Base-by-base conservation (phyloP, 2,113 vertebrate species). In the Crotalus tigris region DNA sequence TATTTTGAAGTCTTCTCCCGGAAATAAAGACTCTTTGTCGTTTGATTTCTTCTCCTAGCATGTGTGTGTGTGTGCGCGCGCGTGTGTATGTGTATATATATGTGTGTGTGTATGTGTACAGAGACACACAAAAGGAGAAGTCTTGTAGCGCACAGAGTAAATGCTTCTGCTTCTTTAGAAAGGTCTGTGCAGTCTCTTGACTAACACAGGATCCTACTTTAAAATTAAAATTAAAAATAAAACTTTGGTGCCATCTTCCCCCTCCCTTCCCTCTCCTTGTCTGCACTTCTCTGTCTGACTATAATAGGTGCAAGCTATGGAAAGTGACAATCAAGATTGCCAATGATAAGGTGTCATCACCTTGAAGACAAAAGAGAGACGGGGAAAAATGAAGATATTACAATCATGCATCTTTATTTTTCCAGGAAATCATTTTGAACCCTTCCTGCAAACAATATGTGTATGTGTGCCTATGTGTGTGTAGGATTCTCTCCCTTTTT, bases 1-100 rank as follows among this genome's bases (percentile, higher is more conserved):
- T 96, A 98, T 97, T 97, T 97, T 97, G 97, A 97, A 97, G 97
- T 97, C 97, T 97, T 97, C 97, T 96, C 95, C 96, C 93, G 85
- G 95, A 97, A 98, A 98, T 97, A 97, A 97, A 97, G 97, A 94
- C 95, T 96, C 94, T 95, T 96, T 97, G 97, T 97, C 96, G 94
- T 92, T 97, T 90, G 88, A 87, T 97, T 97, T 95, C 96, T 96
- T 97, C 97, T 95, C 96, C 93, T 95, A 96, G 95, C 87, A 3
- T 24, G 33, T 26, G 26, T 11, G 24, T 87, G 26, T 2, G 24
- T 1, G 5, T 39, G 39, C 39, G 39, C 39, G 39, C 15, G 95
- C n/a, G 23, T 23, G 1, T 12, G 0, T 21, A 13, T 87, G 12
- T 49, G 29, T 87, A 81, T 44, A 44, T 44, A 1, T 39, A 9